Conservation (phyloP, 2,113 vertebrate species). For the Fregata magnificens region DNA sequence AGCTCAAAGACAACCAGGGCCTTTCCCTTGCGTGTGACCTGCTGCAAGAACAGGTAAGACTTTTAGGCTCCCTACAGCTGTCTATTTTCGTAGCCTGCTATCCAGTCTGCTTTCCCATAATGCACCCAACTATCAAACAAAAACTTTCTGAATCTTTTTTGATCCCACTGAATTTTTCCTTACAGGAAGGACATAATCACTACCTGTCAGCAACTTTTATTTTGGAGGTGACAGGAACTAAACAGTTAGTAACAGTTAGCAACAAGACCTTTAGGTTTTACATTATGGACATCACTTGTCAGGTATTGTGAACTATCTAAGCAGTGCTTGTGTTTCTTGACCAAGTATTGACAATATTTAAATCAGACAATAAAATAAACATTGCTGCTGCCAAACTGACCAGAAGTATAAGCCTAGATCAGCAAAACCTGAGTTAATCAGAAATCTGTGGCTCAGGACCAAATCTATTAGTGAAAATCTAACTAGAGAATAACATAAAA, state of each 20-base stretch:
- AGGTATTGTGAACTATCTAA: background rate
- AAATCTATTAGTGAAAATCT: background rate
- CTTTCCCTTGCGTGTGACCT: background rate
- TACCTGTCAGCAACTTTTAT: background rate
- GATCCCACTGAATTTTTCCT: background rate
- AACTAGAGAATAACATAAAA: background rate
- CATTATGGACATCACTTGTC: background rate
- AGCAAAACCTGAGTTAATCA: background rate
- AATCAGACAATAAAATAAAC: background rate
- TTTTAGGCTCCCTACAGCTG: background rate
- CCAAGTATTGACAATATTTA: background rate
- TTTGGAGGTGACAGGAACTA: background rate
- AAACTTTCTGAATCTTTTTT: background rate
- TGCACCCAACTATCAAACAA: background rate
- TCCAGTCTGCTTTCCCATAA: background rate
- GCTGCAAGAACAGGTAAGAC: background rate
- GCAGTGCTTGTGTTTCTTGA: background rate
- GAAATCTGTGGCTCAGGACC: background rate
- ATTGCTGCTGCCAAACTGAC: background rate
- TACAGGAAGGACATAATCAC: background rate
- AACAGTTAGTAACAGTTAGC: background rate
- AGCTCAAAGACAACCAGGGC: background rate
- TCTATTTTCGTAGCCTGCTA: background rate
- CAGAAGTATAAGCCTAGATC: background rate
- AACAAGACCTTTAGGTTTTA: background rate